Evolutionary conservation across 2,113 vertebrate genomes (phyloP), one percentile per base, ranked within the genome.

Genomic region (Ochotona princeps): DNA sequence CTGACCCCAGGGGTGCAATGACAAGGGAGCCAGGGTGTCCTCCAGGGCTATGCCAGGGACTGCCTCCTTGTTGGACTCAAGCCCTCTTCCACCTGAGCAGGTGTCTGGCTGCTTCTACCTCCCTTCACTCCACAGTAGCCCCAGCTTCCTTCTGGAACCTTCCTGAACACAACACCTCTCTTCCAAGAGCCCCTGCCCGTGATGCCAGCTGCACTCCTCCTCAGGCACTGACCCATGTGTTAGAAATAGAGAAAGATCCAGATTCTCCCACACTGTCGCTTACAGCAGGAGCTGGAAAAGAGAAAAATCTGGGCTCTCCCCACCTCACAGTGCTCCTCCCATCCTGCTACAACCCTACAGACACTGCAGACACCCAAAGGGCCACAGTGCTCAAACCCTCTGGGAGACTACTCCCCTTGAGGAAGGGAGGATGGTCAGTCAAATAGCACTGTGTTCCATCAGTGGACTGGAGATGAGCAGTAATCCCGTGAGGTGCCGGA

Each of bases 271-370:
- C 26, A 75, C 57, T 49, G 15, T 30, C 38, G 66, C 10, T 25
- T 79, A 78, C 12, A 76, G 8, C 57, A 91, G 28, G 23, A 44
- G 26, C 73, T 25, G 23, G 47, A 47, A 88, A 88, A 35, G 38
- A 18, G 38, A 18, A 87, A 83, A 30, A 6, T 60, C 51, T 44
- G 38, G 38, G 38, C 38, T 44, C 38, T 44, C 38, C 38, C 38
- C 38, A 44, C 38, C 38, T 44, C 38, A 44, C 38, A 7, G 25
- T 12, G 10, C 7, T 61, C 73, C 49, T 60, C 69, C 74, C 51
- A 49, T 10, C 49, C 14, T 8, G 18, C 1, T 0, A 49, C 72
- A 79, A 32, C 65, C 28, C 9, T 1, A 0, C 0, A 25, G 9
- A 81, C 12, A 75, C 4, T 25, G 7, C 44, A 74, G 82, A 74